A percentile compares a stretch with the other conserved stretches of the same genome.
Evolutionary conservation across 2,113 vertebrate species (phyloP).

Genomic region (Sorex araneus): DNA sequence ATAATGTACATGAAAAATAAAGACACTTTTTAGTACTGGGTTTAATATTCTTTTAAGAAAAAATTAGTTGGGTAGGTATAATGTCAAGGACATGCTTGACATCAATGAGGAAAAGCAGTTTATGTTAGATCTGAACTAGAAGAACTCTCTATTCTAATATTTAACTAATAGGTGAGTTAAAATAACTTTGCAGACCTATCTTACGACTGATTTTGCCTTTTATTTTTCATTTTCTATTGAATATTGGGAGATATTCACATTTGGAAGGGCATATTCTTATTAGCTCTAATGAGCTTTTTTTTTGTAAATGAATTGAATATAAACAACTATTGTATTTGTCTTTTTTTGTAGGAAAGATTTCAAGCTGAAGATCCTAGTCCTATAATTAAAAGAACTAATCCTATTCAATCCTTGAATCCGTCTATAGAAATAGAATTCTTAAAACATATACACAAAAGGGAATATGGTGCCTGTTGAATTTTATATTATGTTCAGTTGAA

Average conservation of each 20-base stretch:
- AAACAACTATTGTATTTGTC: conserved; percentile 72
- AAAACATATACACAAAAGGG: conserved; percentile 75
- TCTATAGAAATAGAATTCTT: conserved; percentile 74
- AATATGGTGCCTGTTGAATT: conserved; percentile 69
- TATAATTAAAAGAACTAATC: conserved; percentile 75
- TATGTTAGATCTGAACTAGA: conserved; percentile 35
- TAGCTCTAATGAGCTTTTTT: conserved; percentile 49
- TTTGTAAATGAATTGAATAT: conserved; percentile 73
- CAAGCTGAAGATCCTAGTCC: conserved; percentile 70
- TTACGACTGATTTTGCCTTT: conserved; percentile 59
- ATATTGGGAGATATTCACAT: conserved; percentile 57
- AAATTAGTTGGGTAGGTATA: conserved; percentile 39
- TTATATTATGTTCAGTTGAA: conserved; percentile 69
- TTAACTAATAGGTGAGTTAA: conserved; percentile 64
- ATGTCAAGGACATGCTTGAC: conserved; percentile 58
- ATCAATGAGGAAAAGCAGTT: conserved; percentile 48
- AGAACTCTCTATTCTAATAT: conserved; percentile 42
- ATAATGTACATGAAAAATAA: conserved; percentile 39
- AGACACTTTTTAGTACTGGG: background rate
- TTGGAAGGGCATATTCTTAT: conserved; percentile 65
- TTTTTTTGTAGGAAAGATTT: conserved; percentile 64
- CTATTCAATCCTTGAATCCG: conserved; percentile 75
- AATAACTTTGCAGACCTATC: conserved; percentile 26
- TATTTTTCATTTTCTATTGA: conserved; percentile 71
- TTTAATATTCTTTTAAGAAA: conserved; percentile 54